A percentile compares a stretch with the other conserved stretches of the same genome.
These are phyloP conservation scores for Ameiurus melas DNA, from an alignment of 2,113 vertebrate species.

Conservation along the genomic window DNA sequence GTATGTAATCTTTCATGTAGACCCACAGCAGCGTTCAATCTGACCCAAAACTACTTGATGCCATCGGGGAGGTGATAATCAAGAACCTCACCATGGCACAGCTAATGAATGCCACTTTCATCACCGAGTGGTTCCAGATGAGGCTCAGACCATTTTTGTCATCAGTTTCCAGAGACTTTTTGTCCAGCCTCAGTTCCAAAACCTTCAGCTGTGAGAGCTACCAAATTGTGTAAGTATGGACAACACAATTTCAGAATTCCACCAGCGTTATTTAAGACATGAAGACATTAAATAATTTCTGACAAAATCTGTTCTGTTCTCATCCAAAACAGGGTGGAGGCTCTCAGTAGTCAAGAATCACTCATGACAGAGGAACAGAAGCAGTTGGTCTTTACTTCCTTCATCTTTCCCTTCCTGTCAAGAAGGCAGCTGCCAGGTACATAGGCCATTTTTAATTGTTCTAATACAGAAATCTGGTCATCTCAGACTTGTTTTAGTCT, in stretches of 20 bases:
- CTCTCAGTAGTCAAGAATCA: constrained; percentile 44
- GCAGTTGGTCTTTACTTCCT: constrained; percentile 50
- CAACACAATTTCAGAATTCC: neutral
- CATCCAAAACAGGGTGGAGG: constrained; percentile 49
- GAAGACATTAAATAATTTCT: neutral
- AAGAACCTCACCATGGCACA: neutral
- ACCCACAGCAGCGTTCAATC: neutral
- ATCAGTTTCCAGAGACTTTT: constrained; percentile 52
- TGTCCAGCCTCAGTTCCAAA: constrained; percentile 55
- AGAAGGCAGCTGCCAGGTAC: constrained; percentile 54
- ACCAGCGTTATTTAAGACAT: neutral
- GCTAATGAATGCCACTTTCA: constrained; percentile 32
- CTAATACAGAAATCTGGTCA: neutral
- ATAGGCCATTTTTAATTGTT: neutral
- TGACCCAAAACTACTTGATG: constrained; percentile 15
- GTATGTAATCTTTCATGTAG: neutral
- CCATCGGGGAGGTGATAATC: neutral
- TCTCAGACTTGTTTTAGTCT: neutral
- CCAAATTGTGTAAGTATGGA: constrained; percentile 41
- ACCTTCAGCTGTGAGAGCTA: constrained; percentile 63
- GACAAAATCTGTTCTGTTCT: constrained; percentile 5
- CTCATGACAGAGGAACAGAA: constrained; percentile 46
- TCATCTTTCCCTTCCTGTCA: constrained; percentile 60
- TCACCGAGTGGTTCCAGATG: constrained; percentile 54
- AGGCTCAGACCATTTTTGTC: constrained; percentile 54